A percentile compares a stretch with the other conserved stretches of the same genome.
phyloP scores from a whole-genome alignment of 2,113 vertebrate genomes.

The Stegostoma tigrinum region DNA sequence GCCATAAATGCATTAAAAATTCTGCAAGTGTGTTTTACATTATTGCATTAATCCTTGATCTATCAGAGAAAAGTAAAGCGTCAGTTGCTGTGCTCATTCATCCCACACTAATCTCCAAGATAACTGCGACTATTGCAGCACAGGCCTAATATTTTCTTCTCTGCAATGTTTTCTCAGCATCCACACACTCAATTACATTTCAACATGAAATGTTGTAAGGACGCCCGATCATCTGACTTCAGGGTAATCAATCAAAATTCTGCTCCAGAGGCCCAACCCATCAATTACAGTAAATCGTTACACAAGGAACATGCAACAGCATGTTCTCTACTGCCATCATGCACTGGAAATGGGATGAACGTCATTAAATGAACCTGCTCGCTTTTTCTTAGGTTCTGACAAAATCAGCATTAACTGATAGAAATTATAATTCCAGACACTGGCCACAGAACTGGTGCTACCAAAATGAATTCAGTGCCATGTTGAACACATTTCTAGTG shows the following conservation, averaged over 20 bases:
- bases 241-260: constrained; percentile 25
- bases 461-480: neutral
- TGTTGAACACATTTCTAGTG: no score
- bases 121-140: neutral
- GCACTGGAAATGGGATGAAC: neutral
- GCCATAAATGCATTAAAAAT: neutral
- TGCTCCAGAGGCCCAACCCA: neutral
- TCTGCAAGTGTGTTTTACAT: neutral
- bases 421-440: neutral
- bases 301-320: neutral
- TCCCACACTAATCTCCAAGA: neutral
- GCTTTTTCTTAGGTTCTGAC: neutral
- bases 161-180: constrained; percentile 27
- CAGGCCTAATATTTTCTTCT: neutral
- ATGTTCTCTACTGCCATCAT: neutral
- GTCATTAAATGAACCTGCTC: neutral
- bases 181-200: constrained; percentile 23
- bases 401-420: neutral
- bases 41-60: neutral
- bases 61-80: neutral
- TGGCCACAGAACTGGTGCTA: neutral
- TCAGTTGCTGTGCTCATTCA: neutral
- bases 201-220: neutral
- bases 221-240: neutral
- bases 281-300: neutral